Evolutionary conservation across 2,888 invertebrate genomes (phyloP).

Genomic region (Agonopterix heracliana): DNA sequence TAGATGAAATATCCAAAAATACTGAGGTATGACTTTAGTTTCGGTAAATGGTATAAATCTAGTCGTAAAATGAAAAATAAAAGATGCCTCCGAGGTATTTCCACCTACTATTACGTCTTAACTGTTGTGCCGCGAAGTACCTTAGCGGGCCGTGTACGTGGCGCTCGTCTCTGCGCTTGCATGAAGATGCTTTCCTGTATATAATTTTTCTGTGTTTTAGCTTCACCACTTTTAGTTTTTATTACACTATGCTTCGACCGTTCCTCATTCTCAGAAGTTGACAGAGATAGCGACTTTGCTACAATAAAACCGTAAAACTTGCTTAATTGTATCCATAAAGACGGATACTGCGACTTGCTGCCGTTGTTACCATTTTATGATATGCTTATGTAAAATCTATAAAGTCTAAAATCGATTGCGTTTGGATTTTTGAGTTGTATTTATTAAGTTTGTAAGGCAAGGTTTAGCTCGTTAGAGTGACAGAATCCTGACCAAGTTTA

Average conservation of each 20-base stretch:
- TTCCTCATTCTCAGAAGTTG: slow-evolving; percentile 63
- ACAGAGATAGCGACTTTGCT: slow-evolving; percentile 44
- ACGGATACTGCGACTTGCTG: slow-evolving; percentile 34
- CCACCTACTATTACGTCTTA: no score
- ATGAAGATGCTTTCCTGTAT: no score
- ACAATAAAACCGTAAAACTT: slow-evolving; percentile 65
- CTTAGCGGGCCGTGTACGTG: no score
- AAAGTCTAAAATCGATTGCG: slow-evolving; percentile 7
- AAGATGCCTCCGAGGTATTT: no score
- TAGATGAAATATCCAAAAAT: no score
- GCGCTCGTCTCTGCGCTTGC: no score
- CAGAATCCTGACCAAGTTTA: slow-evolving; percentile 31
- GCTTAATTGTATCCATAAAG: slow-evolving; percentile 62
- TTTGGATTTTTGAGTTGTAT: background rate
- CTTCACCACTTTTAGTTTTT: no score
- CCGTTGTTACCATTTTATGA: background rate
- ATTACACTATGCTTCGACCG: slow-evolving; percentile 8
- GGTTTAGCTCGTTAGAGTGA: slow-evolving; percentile 46
- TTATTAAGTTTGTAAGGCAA: slow-evolving; percentile 11
- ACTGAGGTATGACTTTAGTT: no score
- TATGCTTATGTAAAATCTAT: background rate
- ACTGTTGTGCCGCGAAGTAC: no score
- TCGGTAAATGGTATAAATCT: no score
- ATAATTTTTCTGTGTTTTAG: no score
- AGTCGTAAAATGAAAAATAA: no score